Evolutionary conservation across 2,888 invertebrate genomes (phyloP).

Genomic region (Drosophila merina): DNA sequence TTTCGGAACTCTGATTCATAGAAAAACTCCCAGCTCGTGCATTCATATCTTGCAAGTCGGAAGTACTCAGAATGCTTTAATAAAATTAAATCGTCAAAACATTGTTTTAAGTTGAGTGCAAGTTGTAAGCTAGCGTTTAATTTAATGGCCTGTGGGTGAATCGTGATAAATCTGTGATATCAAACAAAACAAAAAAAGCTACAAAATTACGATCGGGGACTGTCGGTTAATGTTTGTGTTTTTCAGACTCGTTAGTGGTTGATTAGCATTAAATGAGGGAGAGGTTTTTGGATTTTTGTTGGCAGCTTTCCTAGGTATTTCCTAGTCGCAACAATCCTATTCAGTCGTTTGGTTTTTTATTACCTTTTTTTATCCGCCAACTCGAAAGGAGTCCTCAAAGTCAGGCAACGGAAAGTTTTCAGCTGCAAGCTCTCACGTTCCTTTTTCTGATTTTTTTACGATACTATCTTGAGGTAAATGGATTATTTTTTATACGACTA

Average conservation of each 20-base stretch:
- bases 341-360: neutral
- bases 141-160: slow-evolving; percentile 15
- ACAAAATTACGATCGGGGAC: slow-evolving; percentile 38
- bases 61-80: slow-evolving; percentile 34
- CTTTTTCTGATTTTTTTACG: neutral
- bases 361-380: neutral
- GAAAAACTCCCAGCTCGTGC: neutral
- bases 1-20: neutral
- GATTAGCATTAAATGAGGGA: slow-evolving; percentile 1
- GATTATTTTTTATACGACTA: neutral
- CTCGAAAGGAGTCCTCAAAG: neutral
- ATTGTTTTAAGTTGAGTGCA: neutral
- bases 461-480: slow-evolving; percentile 2
- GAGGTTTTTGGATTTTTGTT: neutral
- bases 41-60: slow-evolving; percentile 28
- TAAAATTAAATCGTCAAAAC: slow-evolving; percentile 25
- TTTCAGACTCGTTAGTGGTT: neutral
- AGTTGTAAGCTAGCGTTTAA: slow-evolving; percentile 17
- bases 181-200: slow-evolving; percentile 27
- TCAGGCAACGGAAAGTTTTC: neutral
- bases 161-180: slow-evolving; percentile 42
- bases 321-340: neutral
- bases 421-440: neutral
- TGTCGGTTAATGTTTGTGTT: slow-evolving; percentile 13
- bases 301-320: neutral